Base-by-base conservation (phyloP, 2,113 vertebrate species). In the Gobius niger region DNA sequence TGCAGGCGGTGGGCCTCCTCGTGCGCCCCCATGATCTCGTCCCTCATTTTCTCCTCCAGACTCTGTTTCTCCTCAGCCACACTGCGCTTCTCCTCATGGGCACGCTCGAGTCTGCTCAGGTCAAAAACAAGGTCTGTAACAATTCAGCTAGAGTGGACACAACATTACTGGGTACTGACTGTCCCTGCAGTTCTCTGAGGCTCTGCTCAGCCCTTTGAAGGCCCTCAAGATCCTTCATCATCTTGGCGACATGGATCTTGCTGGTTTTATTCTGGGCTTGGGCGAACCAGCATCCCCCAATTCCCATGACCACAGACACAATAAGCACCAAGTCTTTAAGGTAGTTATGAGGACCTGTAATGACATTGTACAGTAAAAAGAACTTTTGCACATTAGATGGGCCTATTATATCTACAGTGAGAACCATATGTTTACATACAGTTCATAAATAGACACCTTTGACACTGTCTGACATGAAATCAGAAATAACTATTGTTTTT, bases 151-250 rank as follows among this genome's bases (percentile, higher is more conserved):
- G 1, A 41, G 5, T 9, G 24, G 5, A 8, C 24, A 42, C 10
- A 19, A 54, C 52, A 47, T 1, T 9, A 9, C 1, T 34, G 2
- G 34, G 19, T 47, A 85, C 91, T 90, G 86, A 99, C 97, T 96
- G 98, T 85, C 95, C 97, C 73, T 99, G 97, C 68, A 99, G 86
- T 62, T 98, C 97, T 78, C 89, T 89, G 34, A 98, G 95, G 84
- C 95, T 98, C 84, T 95, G 93, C 65, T 98, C 97, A 75, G 97
- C 97, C 52, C 90, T 95, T 79, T 99, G 97, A 2, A 99, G 94
- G 78, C 97, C 97, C 82, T 98, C 97, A 80, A 99, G 90, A 74
- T 98, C 97, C 90, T 96, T 98, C 92, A 98, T 99, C 96, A 99
- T 98, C 90, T 95, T 98, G 85, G 93, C 76, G 62, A 99, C 93